Base-by-base conservation (phyloP, 1,140 invertebrate genomes). In the Marisa cornuarietis region DNA sequence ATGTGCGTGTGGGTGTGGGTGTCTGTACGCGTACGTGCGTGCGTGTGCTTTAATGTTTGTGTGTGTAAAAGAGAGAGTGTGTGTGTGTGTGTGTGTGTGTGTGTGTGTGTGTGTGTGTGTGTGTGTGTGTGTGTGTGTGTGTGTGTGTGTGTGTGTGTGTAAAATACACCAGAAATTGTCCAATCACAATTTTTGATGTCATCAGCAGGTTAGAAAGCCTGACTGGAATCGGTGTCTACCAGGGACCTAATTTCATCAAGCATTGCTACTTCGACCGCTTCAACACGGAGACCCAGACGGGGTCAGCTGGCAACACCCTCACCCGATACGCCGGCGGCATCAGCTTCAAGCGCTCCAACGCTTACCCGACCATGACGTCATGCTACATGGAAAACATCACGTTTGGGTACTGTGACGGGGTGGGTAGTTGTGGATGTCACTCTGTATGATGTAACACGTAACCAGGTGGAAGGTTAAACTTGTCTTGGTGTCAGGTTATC, bases 371-470 rank as follows among this genome's bases (percentile, higher is more conserved):
- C 58, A 69, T 49, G 52, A 74, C 81, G 11, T 51, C 61, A n/a
- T 68, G 61, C 42, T 71, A 66, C 58, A 31, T 52, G 16, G 20
- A 63, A n/a, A 63, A 69, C 58, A 26, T 79, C 74, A 72, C 68
- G 20, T 82, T 82, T 65, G 78, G 81, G 0, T 82, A 68, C 78
- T 82, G 73, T 72, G 81, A 82, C 63, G 42, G 52, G 66, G 81
- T 79, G 54, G 62, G 81, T 74, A 7, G 58, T 22, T 20, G 52
- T n/a, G 10, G 26, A 42, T 49, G 24, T 16, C 22, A 22, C 20
- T 72, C 10, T 72, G 6, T 72, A 1, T 49, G 22, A 9, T 49
- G n/a, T 1, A 42, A 20, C 20, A 22, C 51, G 11, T 72, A 22
- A 72, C 42, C 22, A 72, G 31, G 8, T 9, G 31, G 31, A 20